These are phyloP conservation scores for Mus spicilegus DNA, from an alignment of 2,113 vertebrate species.

Conservation along the genomic window DNA sequence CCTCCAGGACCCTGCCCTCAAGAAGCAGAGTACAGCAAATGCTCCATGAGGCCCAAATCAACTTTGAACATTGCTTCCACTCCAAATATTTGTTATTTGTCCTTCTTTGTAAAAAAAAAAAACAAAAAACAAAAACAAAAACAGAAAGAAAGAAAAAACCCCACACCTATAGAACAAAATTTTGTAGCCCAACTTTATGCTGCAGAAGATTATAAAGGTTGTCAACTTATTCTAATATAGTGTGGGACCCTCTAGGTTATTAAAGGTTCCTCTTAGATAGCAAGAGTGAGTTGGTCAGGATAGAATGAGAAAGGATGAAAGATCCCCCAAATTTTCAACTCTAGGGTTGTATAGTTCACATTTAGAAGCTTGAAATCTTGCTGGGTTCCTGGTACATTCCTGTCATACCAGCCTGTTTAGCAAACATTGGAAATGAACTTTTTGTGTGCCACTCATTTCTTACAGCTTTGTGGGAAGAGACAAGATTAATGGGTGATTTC, in stretches of 20 bases:
- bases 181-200: not conserved
- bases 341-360: not conserved
- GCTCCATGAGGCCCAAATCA: not conserved
- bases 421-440: not conserved
- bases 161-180: not conserved
- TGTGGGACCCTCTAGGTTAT: not conserved
- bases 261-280: not conserved
- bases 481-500: not conserved
- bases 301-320: not conserved
- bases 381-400: not conserved
- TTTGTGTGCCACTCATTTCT: not conserved
- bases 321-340: not conserved
- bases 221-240: not conserved
- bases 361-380: not conserved
- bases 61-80: not conserved
- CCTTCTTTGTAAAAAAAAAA: not conserved
- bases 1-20: not conserved
- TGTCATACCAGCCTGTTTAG: not conserved
- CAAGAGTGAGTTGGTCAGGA: not conserved
- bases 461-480: not conserved
- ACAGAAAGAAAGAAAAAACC: not conserved
- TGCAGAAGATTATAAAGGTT: constrained; percentile 34
- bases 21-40: not conserved
- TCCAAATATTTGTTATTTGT: not conserved
- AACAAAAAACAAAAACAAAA: not conserved